Percentiles rank a stretch among this genome's conserved stretches.
Conservation (phyloP, 2,113 vertebrate genomes). For the Paracanthobrama guichenoti region DNA sequence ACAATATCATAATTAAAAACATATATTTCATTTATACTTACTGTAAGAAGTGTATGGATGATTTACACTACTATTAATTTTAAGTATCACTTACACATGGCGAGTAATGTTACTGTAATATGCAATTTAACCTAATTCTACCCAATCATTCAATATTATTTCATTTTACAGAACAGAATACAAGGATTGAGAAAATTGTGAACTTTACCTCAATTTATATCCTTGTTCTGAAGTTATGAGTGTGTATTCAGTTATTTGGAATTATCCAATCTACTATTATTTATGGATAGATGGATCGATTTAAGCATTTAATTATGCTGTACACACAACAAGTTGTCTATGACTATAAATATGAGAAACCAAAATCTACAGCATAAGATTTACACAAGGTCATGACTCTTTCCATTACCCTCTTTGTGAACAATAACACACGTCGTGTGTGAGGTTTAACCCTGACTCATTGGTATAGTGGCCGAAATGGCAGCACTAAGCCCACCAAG, state of each 20-base stretch:
- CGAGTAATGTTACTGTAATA: too few species aligned
- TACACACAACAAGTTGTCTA: background rate
- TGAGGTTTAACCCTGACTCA: constrained; percentile 15
- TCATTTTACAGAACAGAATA: too few species aligned
- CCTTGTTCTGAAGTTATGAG: too few species aligned
- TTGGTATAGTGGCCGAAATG: constrained; percentile 9
- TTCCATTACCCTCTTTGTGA: constrained; percentile 19
- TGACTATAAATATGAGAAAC: constrained; percentile 15
- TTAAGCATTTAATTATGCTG: background rate
- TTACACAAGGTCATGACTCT: constrained; percentile 23
- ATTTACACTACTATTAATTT: too few species aligned
- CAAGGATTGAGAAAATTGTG: too few species aligned
- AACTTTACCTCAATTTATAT: too few species aligned
- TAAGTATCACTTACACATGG: too few species aligned
- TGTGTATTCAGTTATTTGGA: too few species aligned
- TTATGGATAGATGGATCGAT: background rate
- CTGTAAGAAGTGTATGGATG: background rate
- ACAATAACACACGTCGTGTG: constrained; percentile 18
- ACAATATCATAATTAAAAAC: background rate
- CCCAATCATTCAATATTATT: too few species aligned
- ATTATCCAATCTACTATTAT: too few species aligned
- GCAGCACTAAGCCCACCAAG: constrained; percentile 33
- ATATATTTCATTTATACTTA: background rate
- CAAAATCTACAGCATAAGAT: background rate
- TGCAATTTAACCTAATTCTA: too few species aligned